Conservation (phyloP, 2,888 invertebrate species). For the Andrena camellia region DNA sequence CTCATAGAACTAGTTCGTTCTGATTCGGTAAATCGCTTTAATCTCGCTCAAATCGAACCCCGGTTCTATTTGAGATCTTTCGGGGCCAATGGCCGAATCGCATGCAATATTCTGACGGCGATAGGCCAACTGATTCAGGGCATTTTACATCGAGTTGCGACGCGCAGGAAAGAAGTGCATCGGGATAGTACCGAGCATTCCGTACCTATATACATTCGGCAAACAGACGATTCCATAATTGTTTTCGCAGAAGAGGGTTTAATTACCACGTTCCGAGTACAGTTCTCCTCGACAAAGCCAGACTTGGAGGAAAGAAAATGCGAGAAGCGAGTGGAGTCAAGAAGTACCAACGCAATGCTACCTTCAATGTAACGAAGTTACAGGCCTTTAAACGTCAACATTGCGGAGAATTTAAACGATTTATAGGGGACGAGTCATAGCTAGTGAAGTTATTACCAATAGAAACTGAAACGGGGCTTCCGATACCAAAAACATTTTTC, state of each 20-base stretch:
- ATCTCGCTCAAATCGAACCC: constrained; percentile 70
- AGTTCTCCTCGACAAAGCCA: not conserved
- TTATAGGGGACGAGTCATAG: too few species aligned
- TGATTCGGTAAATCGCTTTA: constrained; percentile 75
- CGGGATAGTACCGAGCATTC: not conserved
- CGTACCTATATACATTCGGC: not conserved
- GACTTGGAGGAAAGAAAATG: too few species aligned
- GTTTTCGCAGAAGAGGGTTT: not conserved
- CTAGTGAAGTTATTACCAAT: too few species aligned
- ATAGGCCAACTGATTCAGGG: constrained; percentile 48
- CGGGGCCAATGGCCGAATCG: constrained; percentile 61
- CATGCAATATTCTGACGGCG: constrained; percentile 60
- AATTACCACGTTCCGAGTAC: not conserved
- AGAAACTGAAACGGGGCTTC: too few species aligned
- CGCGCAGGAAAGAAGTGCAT: constrained; percentile 31
- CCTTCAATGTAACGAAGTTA: not conserved
- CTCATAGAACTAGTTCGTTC: constrained; percentile 67
- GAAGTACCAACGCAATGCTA: too few species aligned
- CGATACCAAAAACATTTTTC: too few species aligned
- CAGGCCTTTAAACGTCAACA: not conserved
- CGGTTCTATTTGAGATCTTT: constrained; percentile 65
- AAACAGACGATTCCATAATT: not conserved
- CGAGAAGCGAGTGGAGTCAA: too few species aligned
- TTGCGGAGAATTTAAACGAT: too few species aligned
- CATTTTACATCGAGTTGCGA: constrained; percentile 41